These are phyloP conservation scores for Acropternis orthonyx DNA, from an alignment of 2,797 vertebrate genomes.

Conservation along the genomic window DNA sequence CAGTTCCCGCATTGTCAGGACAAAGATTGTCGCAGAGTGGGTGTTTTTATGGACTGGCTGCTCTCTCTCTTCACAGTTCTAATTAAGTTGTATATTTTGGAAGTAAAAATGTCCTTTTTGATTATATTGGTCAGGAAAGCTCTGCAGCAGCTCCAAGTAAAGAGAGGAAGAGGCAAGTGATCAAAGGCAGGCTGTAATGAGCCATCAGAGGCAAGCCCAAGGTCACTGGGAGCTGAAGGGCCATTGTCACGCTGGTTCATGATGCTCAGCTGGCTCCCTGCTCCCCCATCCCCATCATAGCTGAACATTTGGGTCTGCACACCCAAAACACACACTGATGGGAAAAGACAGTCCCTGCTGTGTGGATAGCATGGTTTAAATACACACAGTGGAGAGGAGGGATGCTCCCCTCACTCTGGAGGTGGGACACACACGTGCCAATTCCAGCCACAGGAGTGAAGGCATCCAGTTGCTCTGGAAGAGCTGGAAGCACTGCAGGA, in stretches of 20 bases:
- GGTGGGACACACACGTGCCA: neutral
- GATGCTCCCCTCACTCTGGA: neutral
- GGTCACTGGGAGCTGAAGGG: neutral
- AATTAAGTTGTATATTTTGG: conserved; percentile 55
- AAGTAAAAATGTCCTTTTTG: conserved; percentile 37
- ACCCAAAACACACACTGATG: neutral
- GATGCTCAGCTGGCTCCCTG: neutral
- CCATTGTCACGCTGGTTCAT: rapidly evolving
- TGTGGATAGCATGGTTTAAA: neutral
- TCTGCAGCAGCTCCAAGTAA: neutral
- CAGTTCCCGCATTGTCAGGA: neutral
- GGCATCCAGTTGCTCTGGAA: neutral
- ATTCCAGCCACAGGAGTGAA: neutral
- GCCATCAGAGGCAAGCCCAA: neutral
- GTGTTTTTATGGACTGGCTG: conserved; percentile 33
- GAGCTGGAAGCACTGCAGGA: neutral
- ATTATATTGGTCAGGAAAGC: conserved; percentile 7
- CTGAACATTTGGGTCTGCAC: neutral
- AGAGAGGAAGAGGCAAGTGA: neutral
- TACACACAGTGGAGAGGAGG: rapidly evolving
- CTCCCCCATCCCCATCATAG: rapidly evolving
- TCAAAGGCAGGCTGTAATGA: conserved; percentile 10
- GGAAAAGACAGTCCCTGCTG: neutral
- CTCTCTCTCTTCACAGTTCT: neutral
- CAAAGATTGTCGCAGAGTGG: neutral